Evolutionary conservation across 2,888 invertebrate species (phyloP).

Genomic region (Zootermopsis nevadensis): DNA sequence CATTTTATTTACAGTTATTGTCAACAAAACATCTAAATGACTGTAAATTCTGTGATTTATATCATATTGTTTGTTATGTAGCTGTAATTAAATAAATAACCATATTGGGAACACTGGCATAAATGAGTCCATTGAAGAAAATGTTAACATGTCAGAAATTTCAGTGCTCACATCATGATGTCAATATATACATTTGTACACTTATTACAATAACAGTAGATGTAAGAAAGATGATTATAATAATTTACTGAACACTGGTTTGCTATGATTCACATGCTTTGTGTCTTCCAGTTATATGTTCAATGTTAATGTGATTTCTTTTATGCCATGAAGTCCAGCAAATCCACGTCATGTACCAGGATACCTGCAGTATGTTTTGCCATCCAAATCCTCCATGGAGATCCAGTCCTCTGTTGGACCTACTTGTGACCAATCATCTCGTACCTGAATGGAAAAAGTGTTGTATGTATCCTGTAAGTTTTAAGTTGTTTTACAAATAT

Average conservation of each 20-base stretch:
- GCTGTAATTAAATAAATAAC: no score
- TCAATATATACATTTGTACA: not conserved
- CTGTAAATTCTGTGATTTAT: not conserved
- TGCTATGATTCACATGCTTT: not conserved
- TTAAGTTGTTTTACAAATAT: not conserved
- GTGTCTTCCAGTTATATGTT: not conserved
- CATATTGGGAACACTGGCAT: no score
- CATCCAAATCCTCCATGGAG: conserved; percentile 57
- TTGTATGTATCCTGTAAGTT: not conserved
- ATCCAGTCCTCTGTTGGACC: conserved; percentile 58
- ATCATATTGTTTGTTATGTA: not conserved
- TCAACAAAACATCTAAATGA: not conserved
- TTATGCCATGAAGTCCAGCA: not conserved
- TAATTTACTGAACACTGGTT: not conserved
- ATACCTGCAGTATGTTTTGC: conserved; percentile 54
- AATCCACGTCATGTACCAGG: conserved; percentile 52
- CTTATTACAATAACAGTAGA: not conserved
- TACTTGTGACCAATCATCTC: conserved; percentile 56
- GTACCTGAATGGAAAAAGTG: conserved; percentile 53
- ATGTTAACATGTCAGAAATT: no score
- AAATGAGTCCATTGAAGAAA: not conserved
- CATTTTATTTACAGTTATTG: not conserved
- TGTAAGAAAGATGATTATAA: not conserved
- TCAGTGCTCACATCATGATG: not conserved
- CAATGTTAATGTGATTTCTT: not conserved